These are phyloP conservation scores for Orcinus orca DNA, from an alignment of 2,113 vertebrate species.

Conservation along the genomic window DNA sequence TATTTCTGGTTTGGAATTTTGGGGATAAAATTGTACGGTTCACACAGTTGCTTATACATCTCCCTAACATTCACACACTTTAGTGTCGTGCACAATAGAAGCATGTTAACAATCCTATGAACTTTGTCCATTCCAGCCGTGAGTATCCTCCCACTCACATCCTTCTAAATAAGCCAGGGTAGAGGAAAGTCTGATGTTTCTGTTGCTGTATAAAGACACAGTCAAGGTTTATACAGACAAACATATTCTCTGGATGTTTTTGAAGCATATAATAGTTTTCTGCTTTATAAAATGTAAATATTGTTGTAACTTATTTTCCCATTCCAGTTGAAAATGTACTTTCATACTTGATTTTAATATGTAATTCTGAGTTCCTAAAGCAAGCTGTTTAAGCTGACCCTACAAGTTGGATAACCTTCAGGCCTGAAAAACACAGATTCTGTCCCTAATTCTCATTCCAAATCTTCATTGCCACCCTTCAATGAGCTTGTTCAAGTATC, in stretches of 20 bases:
- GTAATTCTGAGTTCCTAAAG: background rate
- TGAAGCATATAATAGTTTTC: background rate
- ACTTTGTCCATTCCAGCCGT: background rate
- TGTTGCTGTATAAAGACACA: background rate
- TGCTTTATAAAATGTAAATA: background rate
- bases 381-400: background rate
- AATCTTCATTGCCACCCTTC: background rate
- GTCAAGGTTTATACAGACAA: background rate
- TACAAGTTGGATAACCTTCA: background rate
- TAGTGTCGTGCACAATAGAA: background rate
- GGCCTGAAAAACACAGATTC: background rate
- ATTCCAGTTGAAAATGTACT: background rate
- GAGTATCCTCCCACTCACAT: rapidly evolving
- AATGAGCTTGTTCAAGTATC: background rate
- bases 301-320: background rate
- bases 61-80: background rate
- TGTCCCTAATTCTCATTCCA: background rate
- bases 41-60: background rate
- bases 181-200: background rate
- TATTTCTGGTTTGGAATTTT: background rate
- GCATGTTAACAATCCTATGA: rapidly evolving
- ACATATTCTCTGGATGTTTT: background rate
- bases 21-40: background rate
- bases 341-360: background rate
- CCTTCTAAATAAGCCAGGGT: background rate